Evolutionary conservation across 2,113 vertebrate genomes (phyloP).

Genomic region (Brevimyrus niger): DNA sequence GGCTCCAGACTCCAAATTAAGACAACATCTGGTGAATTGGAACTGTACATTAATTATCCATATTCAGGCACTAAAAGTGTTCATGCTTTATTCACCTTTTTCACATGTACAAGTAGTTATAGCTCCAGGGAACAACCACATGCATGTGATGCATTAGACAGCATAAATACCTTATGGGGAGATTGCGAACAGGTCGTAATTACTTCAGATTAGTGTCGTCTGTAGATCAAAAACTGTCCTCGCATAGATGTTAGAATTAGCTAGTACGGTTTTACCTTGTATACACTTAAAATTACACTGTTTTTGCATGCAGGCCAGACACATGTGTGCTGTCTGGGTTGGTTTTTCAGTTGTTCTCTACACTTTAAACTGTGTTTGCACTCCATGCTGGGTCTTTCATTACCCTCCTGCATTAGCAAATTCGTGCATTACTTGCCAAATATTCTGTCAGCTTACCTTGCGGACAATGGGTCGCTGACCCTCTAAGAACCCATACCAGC

Average conservation of each 20-base stretch:
- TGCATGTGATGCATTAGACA: background rate
- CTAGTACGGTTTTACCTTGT: background rate
- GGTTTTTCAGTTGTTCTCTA: background rate
- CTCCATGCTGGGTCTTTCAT: background rate
- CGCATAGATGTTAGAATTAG: background rate
- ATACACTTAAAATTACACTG: background rate
- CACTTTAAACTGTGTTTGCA: background rate
- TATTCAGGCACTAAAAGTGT: background rate
- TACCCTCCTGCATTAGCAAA: background rate
- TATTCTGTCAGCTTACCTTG: conserved; percentile 48
- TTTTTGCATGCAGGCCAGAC: background rate
- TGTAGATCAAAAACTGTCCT: background rate
- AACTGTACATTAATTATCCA: background rate
- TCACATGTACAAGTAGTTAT: background rate
- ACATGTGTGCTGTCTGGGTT: background rate
- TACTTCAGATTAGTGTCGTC: background rate
- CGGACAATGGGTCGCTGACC: conserved; percentile 68
- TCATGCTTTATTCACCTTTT: background rate
- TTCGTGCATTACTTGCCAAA: background rate
- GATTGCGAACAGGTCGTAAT: background rate
- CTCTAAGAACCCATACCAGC: conserved; percentile 69
- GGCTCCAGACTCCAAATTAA: background rate
- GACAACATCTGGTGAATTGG: background rate
- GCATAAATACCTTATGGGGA: background rate
- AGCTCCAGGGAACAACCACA: background rate